phyloP scores from a whole-genome alignment of 2,888 invertebrate species.

The Lymantria dispar region DNA sequence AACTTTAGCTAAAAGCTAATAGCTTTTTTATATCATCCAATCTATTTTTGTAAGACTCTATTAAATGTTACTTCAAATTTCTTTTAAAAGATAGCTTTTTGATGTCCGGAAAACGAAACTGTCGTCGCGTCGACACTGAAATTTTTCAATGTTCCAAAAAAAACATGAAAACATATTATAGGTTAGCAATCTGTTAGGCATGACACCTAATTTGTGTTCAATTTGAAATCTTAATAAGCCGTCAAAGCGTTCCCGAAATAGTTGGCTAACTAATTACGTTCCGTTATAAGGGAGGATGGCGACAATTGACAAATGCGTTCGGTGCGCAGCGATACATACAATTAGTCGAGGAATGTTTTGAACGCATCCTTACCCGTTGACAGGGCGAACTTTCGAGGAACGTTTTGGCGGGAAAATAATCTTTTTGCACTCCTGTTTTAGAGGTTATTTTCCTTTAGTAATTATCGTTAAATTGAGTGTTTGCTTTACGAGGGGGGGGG shows the following conservation, averaged over 20 bases:
- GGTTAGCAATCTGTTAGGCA: slow-evolving; percentile 69
- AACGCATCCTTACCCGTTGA: slow-evolving; percentile 56
- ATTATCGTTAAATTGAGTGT: slow-evolving; percentile 70
- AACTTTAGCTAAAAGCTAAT: too few relatives aligned
- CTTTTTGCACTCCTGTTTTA: slow-evolving; percentile 53
- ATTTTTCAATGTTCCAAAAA: slow-evolving; percentile 59
- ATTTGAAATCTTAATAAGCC: slow-evolving; percentile 81
- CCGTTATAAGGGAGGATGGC: slow-evolving; percentile 58
- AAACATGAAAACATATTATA: slow-evolving; percentile 43
- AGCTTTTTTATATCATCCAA: not conserved
- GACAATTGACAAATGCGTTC: slow-evolving; percentile 81
- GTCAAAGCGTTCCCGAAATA: slow-evolving; percentile 79
- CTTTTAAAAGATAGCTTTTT: slow-evolving; percentile 64
- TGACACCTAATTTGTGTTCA: slow-evolving; percentile 80
- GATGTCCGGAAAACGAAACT: slow-evolving; percentile 75
- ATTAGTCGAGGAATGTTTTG: slow-evolving; percentile 73
- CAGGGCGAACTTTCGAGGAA: slow-evolving; percentile 52
- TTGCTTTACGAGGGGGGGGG: slow-evolving; percentile 62
- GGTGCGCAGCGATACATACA: slow-evolving; percentile 71
- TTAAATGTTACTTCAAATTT: slow-evolving; percentile 21
- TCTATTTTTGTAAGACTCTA: slow-evolving; percentile 14
- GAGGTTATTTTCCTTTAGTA: slow-evolving; percentile 59
- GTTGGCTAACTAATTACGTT: slow-evolving; percentile 71
- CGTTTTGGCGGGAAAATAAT: slow-evolving; percentile 61
- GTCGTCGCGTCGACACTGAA: slow-evolving; percentile 58